These are phyloP conservation scores for Palaemon carinicauda DNA, from an alignment of 1,140 invertebrate species.

Conservation along the genomic window DNA sequence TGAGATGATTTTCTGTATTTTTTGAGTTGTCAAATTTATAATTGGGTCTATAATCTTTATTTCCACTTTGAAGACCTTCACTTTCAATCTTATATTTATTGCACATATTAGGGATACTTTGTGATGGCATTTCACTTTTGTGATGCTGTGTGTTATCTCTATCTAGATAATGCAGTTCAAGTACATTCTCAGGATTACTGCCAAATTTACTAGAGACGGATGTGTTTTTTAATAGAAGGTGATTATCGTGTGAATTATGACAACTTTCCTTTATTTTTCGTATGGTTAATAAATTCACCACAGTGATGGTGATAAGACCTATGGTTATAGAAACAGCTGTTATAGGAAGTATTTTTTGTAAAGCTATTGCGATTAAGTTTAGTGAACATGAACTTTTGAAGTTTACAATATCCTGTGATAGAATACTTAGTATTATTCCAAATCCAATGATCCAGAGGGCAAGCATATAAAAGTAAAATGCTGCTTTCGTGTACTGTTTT, in stretches of 20 bases:
- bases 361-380: neutral
- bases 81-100: neutral
- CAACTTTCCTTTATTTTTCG: neutral
- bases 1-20: too few relatives aligned
- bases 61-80: neutral
- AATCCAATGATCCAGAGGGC: neutral
- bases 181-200: neutral
- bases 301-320: neutral
- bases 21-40: too few relatives aligned
- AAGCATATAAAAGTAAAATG: neutral
- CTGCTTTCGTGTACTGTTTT: neutral
- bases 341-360: neutral
- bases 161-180: too few relatives aligned
- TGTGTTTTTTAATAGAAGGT: too few relatives aligned
- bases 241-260: neutral
- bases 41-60: neutral
- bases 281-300: neutral
- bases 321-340: neutral
- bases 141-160: too few relatives aligned
- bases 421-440: neutral
- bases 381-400: neutral
- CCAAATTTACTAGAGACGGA: too few relatives aligned
- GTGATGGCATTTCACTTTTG: too few relatives aligned
- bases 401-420: neutral
- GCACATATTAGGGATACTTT: too few relatives aligned